phyloP scores from a whole-genome alignment of 2,888 invertebrate genomes.

The Anarsia innoxiella region DNA sequence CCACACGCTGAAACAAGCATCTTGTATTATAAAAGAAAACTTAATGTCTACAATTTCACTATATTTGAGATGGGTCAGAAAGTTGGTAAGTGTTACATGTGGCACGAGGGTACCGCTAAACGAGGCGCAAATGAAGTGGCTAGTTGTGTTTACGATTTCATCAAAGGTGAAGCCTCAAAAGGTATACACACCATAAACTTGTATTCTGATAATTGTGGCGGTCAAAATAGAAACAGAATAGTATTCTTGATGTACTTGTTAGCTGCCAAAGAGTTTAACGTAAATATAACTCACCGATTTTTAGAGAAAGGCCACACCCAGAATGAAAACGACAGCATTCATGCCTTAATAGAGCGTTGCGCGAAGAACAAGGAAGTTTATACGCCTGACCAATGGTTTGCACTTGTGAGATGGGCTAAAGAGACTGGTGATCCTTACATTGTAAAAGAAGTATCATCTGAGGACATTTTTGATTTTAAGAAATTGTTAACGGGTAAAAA shows the following conservation, averaged over 20 bases:
- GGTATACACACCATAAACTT: slow-evolving; percentile 2
- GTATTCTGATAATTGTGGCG: slow-evolving; percentile 10
- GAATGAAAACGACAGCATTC: slow-evolving; percentile 11
- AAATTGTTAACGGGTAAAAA: too few relatives aligned
- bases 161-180: slow-evolving; percentile 6
- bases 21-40: slow-evolving; percentile 14
- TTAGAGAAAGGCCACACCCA: slow-evolving; percentile 5
- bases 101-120: slow-evolving; percentile 10
- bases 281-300: slow-evolving; percentile 5
- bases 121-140: slow-evolving; percentile 10
- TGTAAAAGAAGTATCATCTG: slow-evolving; percentile 2
- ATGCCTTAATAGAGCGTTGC: slow-evolving; percentile 10
- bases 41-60: slow-evolving; percentile 11
- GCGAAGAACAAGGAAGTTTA: slow-evolving; percentile 9
- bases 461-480: slow-evolving; percentile 5
- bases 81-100: slow-evolving; percentile 9
- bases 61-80: slow-evolving; percentile 9
- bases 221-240: slow-evolving; percentile 11
- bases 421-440: slow-evolving; percentile 6
- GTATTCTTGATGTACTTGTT: slow-evolving; percentile 9
- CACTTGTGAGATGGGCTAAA: slow-evolving; percentile 10
- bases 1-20: slow-evolving; percentile 7
- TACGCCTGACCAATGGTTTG: slow-evolving; percentile 9
- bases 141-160: slow-evolving; percentile 10
- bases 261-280: slow-evolving; percentile 5